Evolutionary conservation across 2,113 vertebrate species (phyloP).

Genomic region (Ramphastos sulfuratus): DNA sequence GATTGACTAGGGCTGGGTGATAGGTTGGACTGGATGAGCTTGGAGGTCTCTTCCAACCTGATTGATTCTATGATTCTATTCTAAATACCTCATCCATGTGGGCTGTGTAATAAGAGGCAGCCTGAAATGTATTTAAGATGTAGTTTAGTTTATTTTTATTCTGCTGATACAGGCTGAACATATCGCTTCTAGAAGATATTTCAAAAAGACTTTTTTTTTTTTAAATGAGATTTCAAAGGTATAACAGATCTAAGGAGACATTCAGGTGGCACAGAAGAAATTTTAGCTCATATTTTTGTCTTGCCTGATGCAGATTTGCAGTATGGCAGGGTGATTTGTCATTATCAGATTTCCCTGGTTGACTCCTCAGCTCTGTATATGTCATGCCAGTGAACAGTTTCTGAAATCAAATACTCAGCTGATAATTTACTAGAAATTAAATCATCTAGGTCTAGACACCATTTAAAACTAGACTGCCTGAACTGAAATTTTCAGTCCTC

Average conservation of each 20-base stretch:
- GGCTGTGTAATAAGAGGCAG: conserved; percentile 54
- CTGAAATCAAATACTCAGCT: background rate
- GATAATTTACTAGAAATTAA: background rate
- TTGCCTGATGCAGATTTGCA: background rate
- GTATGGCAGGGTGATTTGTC: background rate
- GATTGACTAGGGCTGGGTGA: too few species aligned
- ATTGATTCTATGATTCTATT: too few species aligned
- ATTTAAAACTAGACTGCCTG: background rate
- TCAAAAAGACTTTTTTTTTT: background rate
- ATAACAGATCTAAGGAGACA: background rate
- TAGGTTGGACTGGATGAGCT: too few species aligned
- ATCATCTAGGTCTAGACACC: background rate
- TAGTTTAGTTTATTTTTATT: background rate
- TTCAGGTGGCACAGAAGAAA: background rate
- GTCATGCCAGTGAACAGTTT: background rate
- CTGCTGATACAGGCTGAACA: background rate
- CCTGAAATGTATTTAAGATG: conserved; percentile 47
- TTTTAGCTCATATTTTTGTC: background rate
- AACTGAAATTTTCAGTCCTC: background rate
- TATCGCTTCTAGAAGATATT: fast-evolving
- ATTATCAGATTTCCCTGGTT: background rate
- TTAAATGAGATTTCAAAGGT: background rate
- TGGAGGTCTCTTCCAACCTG: too few species aligned
- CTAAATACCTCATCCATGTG: conserved; percentile 60
- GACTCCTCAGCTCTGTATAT: background rate